These are phyloP conservation scores for Scartelaos histophorus DNA, from an alignment of 2,113 vertebrate genomes.

Conservation along the genomic window DNA sequence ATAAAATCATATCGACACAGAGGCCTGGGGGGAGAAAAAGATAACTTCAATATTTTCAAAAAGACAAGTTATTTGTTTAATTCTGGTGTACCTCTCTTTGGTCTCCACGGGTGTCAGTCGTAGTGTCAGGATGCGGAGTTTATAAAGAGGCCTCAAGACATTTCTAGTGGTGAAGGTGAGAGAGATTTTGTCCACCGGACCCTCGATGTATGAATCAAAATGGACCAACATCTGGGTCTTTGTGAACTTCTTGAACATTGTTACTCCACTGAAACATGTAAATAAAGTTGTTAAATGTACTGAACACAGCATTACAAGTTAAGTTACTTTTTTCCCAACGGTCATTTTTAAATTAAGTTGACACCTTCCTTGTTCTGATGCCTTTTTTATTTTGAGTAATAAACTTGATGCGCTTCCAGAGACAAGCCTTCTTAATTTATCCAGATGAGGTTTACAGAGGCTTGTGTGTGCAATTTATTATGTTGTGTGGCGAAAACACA, in stretches of 20 bases:
- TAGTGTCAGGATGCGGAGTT: conserved; percentile 85
- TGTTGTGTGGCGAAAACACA: neutral
- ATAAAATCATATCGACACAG: conserved; percentile 90
- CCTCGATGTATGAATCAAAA: conserved; percentile 80
- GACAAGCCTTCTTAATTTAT: too few relatives aligned
- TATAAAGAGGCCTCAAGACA: conserved; percentile 76
- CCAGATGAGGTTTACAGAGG: too few relatives aligned
- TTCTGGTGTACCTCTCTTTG: conserved; percentile 71
- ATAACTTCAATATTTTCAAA: neutral
- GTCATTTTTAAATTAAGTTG: too few relatives aligned
- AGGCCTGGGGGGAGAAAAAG: conserved; percentile 65
- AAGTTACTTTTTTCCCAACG: too few relatives aligned
- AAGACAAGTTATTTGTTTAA: neutral
- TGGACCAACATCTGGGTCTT: conserved; percentile 79
- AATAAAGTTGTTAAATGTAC: neutral
- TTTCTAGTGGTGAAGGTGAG: conserved; percentile 81
- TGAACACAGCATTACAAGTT: too few relatives aligned
- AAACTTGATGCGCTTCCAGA: too few relatives aligned
- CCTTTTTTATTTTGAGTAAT: neutral
- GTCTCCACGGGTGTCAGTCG: conserved; percentile 77
- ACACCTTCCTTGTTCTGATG: neutral
- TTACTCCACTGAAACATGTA: conserved; percentile 72
- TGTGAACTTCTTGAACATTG: conserved; percentile 80
- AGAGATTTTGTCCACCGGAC: conserved; percentile 75
- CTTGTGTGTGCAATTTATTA: too few relatives aligned